These are phyloP conservation scores for Megalonaias nervosa DNA, from an alignment of 1,140 invertebrate genomes.

Conservation along the genomic window DNA sequence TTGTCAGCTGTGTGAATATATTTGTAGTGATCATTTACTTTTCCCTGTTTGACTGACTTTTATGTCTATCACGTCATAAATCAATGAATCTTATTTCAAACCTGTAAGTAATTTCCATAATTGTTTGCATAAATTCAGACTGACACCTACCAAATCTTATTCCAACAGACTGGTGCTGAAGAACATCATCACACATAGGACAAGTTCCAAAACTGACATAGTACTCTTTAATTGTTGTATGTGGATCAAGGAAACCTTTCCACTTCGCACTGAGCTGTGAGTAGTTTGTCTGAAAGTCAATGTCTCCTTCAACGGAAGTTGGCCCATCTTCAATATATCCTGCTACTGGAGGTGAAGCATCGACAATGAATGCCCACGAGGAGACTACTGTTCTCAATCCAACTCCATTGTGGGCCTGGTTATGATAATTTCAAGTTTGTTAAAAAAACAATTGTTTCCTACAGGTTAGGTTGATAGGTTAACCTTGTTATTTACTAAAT, in stretches of 20 bases:
- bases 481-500: neutral
- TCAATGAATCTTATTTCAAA: neutral
- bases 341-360: conserved; percentile 20
- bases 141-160: conserved; percentile 3
- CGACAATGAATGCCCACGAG: conserved; percentile 27
- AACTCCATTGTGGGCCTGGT: conserved; percentile 41
- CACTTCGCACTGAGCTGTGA: conserved; percentile 22
- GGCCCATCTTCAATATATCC: conserved; percentile 40
- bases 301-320: neutral
- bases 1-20: too few species aligned
- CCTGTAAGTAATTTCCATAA: neutral
- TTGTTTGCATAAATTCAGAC: neutral
- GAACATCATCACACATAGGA: conserved; percentile 34
- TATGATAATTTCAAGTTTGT: neutral
- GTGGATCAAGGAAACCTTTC: conserved; percentile 31
- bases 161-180: conserved; percentile 19
- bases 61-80: neutral
- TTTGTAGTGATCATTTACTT: too few species aligned
- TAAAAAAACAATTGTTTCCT: neutral
- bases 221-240: conserved; percentile 26
- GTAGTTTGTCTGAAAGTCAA: conserved; percentile 6
- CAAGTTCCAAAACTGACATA: conserved; percentile 38
- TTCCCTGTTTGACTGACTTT: too few species aligned
- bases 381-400: conserved; percentile 17
- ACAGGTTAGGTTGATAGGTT: neutral